phyloP scores from a whole-genome alignment of 1,140 invertebrate species.

The Hydropsyche tenuis region DNA sequence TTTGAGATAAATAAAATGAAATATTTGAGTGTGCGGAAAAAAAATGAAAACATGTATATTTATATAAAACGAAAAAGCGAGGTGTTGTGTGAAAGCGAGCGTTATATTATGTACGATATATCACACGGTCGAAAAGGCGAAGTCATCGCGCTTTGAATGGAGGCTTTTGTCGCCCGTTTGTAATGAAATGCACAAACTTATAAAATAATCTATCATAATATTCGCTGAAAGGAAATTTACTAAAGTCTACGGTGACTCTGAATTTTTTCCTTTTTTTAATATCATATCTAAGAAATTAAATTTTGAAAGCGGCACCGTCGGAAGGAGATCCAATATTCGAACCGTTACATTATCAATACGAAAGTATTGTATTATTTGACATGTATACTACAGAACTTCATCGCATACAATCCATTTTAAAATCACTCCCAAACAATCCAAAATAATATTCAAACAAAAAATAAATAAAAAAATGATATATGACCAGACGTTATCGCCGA shows the following conservation, averaged over 20 bases:
- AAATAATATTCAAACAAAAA: too few species aligned
- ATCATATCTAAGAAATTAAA: too few species aligned
- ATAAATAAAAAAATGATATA: too few species aligned
- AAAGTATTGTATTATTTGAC: too few species aligned
- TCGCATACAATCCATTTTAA: too few species aligned
- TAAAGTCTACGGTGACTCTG: not conserved
- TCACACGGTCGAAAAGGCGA: not conserved
- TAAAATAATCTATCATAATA: slow-evolving; percentile 19
- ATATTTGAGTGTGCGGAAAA: not conserved
- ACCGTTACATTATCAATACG: too few species aligned
- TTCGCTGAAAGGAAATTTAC: not conserved
- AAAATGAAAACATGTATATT: not conserved
- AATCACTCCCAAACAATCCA: too few species aligned
- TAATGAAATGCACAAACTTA: slow-evolving; percentile 22
- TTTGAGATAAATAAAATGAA: slow-evolving; percentile 17
- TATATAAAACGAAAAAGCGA: not conserved
- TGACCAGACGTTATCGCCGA: too few species aligned
- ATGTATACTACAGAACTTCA: too few species aligned
- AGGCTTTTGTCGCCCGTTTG: slow-evolving; percentile 15
- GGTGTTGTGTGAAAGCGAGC: slow-evolving; percentile 20
- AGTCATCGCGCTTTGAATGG: not conserved
- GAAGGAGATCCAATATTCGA: too few species aligned
- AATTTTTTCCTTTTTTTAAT: too few species aligned
- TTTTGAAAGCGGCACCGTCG: too few species aligned
- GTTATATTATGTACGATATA: slow-evolving; percentile 17